Base-by-base conservation (phyloP, 1,140 invertebrate genomes). In the Olivierus martensii region DNA sequence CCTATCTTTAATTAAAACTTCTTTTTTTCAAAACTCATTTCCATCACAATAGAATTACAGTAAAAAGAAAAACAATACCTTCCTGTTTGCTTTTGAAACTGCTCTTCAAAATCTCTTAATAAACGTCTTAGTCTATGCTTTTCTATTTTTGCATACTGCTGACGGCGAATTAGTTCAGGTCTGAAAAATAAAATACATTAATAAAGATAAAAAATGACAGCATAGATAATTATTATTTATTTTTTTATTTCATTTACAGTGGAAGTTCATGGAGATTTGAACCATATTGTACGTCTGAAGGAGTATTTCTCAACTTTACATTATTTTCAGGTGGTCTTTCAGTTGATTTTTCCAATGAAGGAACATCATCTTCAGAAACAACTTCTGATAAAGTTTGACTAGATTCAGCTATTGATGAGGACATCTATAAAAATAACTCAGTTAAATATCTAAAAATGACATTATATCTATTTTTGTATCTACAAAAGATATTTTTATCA, bases 31-130 rank as follows among this genome's bases (percentile, higher is more conserved):
- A n/a, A n/a, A n/a, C n/a, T n/a, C n/a, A n/a, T n/a, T n/a, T n/a
- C n/a, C n/a, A n/a, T n/a, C n/a, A n/a, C n/a, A n/a, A n/a, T n/a
- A n/a, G n/a, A n/a, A n/a, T n/a, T n/a, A n/a, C n/a, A n/a, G n/a
- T n/a, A n/a, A n/a, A n/a, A n/a, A n/a, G n/a, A n/a, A n/a, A n/a
- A n/a, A n/a, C n/a, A n/a, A n/a, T 48, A 56, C 79, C 68, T 63
- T 14, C 85, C 84, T 63, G 81, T 82, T 60, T 81, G 78, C 22
- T 76, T 73, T 62, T 88, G 80, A 59, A 91, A 87, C 50, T 85
- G 79, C 43, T 81, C 75, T 69, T 94, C 90, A 61, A 86, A 82
- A 61, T 87, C 82, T 60, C 84, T 82, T 28, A 94, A 75, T 44
- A 79, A 77, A 50, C 80, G 72, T 45, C 87, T 75, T 10, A 93